These are phyloP conservation scores for Altica lythri DNA, from an alignment of 2,888 invertebrate species.

Conservation along the genomic window DNA sequence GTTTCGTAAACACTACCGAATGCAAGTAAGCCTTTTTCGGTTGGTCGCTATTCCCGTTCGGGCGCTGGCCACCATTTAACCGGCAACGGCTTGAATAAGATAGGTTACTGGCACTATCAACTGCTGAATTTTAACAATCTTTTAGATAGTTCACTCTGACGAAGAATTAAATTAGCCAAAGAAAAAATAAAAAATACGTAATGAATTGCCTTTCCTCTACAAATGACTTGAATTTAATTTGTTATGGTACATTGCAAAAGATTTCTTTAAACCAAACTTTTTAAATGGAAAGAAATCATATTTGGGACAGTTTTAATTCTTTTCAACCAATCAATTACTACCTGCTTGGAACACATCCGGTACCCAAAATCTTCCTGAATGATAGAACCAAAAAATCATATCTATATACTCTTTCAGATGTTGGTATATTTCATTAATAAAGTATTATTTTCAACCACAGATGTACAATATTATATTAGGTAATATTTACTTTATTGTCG, in stretches of 20 bases:
- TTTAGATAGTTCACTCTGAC: conserved; percentile 38
- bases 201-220: not conserved
- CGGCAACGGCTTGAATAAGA: conserved; percentile 45
- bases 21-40: conserved; percentile 39
- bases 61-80: conserved; percentile 47
- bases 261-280: not conserved
- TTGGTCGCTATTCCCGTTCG: conserved; percentile 44
- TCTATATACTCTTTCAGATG: no score
- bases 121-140: conserved; percentile 46
- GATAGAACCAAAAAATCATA: no score
- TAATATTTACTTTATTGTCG: no score
- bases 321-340: no score
- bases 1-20: conserved; percentile 19
- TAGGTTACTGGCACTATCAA: conserved; percentile 40
- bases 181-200: conserved; percentile 1
- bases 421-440: no score
- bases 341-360: no score
- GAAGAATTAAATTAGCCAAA: conserved; percentile 20
- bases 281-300: not conserved
- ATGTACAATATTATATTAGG: no score
- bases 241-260: not conserved
- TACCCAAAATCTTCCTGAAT: no score
- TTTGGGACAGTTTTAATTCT: no score
- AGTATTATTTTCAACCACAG: no score
- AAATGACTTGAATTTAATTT: not conserved